Base-by-base conservation (phyloP, 64 coral and sea anemone genomes). In the Montipora capricornis region DNA sequence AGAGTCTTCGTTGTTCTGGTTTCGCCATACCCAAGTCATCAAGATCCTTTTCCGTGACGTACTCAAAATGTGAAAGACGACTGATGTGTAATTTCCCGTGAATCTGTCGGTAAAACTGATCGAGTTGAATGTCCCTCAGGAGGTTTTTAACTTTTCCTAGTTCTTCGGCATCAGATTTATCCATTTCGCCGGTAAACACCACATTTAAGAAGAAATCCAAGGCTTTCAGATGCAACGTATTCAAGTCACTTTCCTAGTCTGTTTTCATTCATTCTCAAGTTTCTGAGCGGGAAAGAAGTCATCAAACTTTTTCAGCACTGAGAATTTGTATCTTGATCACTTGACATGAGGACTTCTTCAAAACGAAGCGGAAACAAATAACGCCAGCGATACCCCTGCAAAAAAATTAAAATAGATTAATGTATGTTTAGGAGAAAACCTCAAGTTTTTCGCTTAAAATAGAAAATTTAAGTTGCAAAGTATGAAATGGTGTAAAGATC, bases 1-100 rank as follows among this genome's bases (percentile, higher is more conserved):
- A 92, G 5, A 99, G 66, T 26, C 98, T 92, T 90, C 98, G 70
- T 77, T 96, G 95, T 24, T 96, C 98, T n/a, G 98, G 98, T 90
- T 99, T 99, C 19, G 98, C 91, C 98, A 99, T 99, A 8, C 95
- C 92, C 10, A 99, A 76, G 50, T 78, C 92, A 50, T 92, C 89
- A 4, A 99, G 80, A 86, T 99, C 98, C 12, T 79, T 20, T 55
- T 92, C 98, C 20, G 93, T 92, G 49, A 99, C 98, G 81, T 99
- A 95, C 52, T 96, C 89, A 67, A 99, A 99, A 75, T 99, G 98
- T 24, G 79, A 94, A 4, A 99, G 77, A 11, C 89, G 73, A 11
- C 85, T 94, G 24, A 99, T 84, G 67, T 99, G 98, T 37, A 99
- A 81, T 49, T 94, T 91, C 3, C 96, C 91, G 1, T 90, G 80